Evolutionary conservation across 2,113 vertebrate genomes (phyloP).

Genomic region (Diadophis punctatus): DNA sequence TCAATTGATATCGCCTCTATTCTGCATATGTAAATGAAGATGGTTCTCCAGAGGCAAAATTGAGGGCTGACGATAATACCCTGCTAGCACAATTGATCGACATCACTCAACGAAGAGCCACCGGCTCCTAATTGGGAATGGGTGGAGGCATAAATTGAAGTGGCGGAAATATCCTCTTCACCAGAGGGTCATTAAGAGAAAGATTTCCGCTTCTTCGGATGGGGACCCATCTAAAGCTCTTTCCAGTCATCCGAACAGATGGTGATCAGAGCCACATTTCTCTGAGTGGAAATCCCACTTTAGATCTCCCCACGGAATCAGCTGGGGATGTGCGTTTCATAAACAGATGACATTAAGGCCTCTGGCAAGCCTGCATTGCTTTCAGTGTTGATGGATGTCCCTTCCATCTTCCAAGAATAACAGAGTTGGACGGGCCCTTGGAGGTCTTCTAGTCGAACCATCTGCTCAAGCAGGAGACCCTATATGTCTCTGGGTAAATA

Average conservation of each 20-base stretch:
- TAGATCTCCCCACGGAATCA: constrained; percentile 49
- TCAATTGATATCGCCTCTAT: constrained; percentile 1
- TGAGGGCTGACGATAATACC: constrained; percentile 51
- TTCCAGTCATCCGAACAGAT: constrained; percentile 50
- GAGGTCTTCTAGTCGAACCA: background rate
- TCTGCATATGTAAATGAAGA: constrained; percentile 50
- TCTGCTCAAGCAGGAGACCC: background rate
- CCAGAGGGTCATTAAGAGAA: constrained; percentile 39
- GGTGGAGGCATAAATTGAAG: constrained; percentile 41
- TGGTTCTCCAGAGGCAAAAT: constrained; percentile 46
- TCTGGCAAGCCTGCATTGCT: constrained; percentile 47
- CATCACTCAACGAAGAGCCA: constrained; percentile 39
- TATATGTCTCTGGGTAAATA: background rate
- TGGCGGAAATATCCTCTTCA: constrained; percentile 28
- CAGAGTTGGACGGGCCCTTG: background rate
- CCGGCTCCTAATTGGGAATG: constrained; percentile 52
- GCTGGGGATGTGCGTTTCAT: constrained; percentile 59
- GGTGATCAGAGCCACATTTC: constrained; percentile 48
- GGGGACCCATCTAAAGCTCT: constrained; percentile 39
- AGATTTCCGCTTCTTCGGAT: constrained; percentile 46
- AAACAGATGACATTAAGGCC: constrained; percentile 55
- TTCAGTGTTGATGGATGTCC: constrained; percentile 18
- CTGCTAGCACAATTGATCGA: constrained; percentile 33
- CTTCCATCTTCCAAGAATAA: background rate
- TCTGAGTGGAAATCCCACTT: constrained; percentile 58